These are phyloP conservation scores for Ferrisia virgata DNA, from an alignment of 2,888 invertebrate species.

Conservation along the genomic window DNA sequence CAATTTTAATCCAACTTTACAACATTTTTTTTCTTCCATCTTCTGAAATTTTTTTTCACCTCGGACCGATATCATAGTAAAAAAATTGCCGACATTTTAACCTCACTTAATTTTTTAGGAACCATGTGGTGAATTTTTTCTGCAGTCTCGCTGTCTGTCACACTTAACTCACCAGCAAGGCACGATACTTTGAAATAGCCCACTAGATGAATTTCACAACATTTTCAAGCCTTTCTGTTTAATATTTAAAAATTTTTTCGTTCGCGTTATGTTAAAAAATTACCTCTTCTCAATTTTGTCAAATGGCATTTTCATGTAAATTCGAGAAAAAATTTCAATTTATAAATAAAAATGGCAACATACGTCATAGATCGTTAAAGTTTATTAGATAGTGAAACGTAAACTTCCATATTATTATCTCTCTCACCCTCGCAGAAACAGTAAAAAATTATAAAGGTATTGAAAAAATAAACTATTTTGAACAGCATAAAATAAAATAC, in stretches of 20 bases:
- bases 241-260: not conserved
- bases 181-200: not conserved
- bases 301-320: not conserved
- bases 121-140: no score
- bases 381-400: no score
- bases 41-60: not conserved
- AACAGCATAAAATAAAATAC: no score
- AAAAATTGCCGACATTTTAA: no score
- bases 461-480: no score
- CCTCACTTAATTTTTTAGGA: no score
- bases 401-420: no score
- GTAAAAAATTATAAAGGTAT: no score
- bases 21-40: no score
- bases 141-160: not conserved
- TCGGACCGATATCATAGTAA: no score
- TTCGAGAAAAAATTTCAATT: not conserved
- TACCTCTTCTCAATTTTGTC: not conserved
- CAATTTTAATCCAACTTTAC: no score
- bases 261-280: not conserved
- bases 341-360: not conserved
- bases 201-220: not conserved
- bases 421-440: no score
- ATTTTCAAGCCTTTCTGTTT: not conserved
- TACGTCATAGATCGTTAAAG: not conserved
- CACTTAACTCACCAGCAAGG: not conserved